phyloP scores from a whole-genome alignment of 2,113 vertebrate genomes.

The Eretmodus cyanostictus region DNA sequence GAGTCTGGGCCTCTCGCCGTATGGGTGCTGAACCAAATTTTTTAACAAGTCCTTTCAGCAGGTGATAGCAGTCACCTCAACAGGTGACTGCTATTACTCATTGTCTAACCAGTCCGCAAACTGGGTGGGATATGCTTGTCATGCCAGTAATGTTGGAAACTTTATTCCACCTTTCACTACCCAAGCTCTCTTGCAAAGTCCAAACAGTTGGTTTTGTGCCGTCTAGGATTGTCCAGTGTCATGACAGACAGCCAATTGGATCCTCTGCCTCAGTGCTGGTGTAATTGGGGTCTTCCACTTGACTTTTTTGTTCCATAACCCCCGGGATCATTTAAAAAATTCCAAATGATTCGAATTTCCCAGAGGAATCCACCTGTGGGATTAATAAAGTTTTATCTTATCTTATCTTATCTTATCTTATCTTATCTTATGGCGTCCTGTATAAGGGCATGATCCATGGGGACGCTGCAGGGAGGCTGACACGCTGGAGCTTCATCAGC shows the following conservation, averaged over 20 bases:
- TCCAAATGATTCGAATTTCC: no score
- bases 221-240: neutral
- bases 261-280: neutral
- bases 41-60: neutral
- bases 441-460: neutral
- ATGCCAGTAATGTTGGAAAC: neutral
- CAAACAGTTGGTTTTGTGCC: neutral
- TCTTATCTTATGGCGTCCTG: accelerated
- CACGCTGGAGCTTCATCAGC: neutral
- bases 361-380: no score
- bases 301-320: neutral
- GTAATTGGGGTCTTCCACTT: neutral
- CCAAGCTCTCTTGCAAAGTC: neutral
- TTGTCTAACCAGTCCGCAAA: neutral
- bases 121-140: neutral
- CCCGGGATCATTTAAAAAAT: accelerated
- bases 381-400: no score
- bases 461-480: neutral
- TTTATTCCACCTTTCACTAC: neutral
- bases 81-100: neutral
- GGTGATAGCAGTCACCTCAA: neutral
- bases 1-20: accelerated
- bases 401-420: no score
- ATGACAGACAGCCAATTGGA: neutral
- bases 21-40: accelerated